Percentiles rank a stretch among this genome's conserved stretches.
These are phyloP conservation scores for Portunus trituberculatus DNA, from an alignment of 1,140 invertebrate species.

Conservation along the genomic window DNA sequence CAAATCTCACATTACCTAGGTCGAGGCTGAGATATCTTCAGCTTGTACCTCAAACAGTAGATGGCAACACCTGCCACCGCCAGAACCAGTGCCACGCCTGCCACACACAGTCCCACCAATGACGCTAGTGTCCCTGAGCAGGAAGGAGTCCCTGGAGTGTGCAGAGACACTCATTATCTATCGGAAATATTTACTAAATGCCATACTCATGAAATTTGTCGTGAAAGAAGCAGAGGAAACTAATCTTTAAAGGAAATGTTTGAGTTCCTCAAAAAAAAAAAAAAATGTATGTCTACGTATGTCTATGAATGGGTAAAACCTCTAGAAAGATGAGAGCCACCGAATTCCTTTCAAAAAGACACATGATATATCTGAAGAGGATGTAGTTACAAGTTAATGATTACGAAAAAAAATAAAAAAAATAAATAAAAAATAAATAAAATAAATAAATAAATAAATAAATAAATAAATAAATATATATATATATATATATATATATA, in stretches of 20 bases:
- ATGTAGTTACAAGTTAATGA: not conserved
- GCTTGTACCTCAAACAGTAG: not conserved
- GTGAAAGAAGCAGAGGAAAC: not conserved
- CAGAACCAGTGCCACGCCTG: not conserved
- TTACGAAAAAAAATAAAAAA: not conserved
- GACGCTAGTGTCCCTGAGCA: not conserved
- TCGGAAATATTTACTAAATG: too few relatives aligned
- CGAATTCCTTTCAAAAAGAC: not conserved
- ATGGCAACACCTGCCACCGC: not conserved
- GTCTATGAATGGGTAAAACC: not conserved
- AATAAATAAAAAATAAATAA: too few relatives aligned
- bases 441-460: not conserved
- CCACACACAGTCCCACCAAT: not conserved
- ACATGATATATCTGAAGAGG: too few relatives aligned
- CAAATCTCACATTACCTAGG: not conserved
- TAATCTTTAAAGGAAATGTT: not conserved
- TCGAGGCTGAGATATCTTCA: not conserved
- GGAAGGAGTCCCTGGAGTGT: not conserved
- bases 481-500: slow-evolving; percentile 25
- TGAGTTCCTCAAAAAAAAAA: not conserved
- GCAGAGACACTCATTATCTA: too few relatives aligned
- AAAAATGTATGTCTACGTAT: not conserved
- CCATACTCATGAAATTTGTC: too few relatives aligned
- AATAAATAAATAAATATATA: slow-evolving; percentile 27
- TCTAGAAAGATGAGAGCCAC: not conserved